Conservation (phyloP, 2,113 vertebrate genomes). For the Puffinus mauretanicus region DNA sequence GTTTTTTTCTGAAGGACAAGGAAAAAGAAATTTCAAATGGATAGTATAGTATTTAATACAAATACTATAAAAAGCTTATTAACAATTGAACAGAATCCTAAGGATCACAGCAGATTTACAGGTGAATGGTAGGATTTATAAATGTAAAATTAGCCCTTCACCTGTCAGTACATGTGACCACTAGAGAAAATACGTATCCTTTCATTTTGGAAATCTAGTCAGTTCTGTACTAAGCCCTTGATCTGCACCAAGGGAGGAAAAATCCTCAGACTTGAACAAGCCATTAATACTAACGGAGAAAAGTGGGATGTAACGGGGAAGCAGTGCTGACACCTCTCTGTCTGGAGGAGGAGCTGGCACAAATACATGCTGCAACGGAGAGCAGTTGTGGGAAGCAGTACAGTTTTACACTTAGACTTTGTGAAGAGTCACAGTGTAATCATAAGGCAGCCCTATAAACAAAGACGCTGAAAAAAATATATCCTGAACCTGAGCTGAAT, state of each 20-base stretch:
- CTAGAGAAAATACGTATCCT: background rate
- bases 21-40: background rate
- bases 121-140: background rate
- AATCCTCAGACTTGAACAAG: background rate
- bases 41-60: background rate
- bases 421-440: fast-evolving
- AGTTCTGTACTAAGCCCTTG: background rate
- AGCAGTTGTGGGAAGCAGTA: background rate
- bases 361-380: background rate
- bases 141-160: background rate
- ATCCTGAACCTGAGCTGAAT: background rate
- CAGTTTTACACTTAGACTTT: background rate
- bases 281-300: background rate
- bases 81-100: background rate
- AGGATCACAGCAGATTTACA: background rate
- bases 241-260: background rate
- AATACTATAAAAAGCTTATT: background rate
- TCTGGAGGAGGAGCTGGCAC: background rate
- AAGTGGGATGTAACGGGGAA: background rate
- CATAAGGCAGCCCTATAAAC: background rate
- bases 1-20: background rate
- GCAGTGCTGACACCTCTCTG: background rate
- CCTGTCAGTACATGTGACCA: background rate
- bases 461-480: background rate
- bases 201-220: background rate